These are phyloP conservation scores for Leptoclinus maculatus DNA, from an alignment of 2,797 vertebrate genomes.

Conservation along the genomic window DNA sequence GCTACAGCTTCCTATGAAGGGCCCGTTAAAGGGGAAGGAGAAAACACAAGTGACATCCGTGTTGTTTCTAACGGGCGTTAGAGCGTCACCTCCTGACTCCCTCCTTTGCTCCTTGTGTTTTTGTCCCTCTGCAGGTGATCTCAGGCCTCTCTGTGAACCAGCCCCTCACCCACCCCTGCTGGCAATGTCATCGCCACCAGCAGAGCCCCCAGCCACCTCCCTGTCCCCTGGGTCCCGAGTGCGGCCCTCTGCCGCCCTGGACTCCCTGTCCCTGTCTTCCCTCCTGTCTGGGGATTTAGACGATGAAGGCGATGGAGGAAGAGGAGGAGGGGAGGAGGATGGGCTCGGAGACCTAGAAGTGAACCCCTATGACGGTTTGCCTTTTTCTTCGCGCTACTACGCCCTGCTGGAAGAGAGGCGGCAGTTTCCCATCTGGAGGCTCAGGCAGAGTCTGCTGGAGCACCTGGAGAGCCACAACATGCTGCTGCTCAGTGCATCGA, in stretches of 20 bases:
- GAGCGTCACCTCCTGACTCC: neutral
- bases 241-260: slow-evolving; percentile 49
- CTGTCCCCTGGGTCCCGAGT: slow-evolving; percentile 3
- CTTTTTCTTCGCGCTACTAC: slow-evolving; percentile 95
- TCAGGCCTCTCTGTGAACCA: slow-evolving; percentile 38
- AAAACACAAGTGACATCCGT: neutral
- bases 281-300: slow-evolving; percentile 82
- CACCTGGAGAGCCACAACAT: slow-evolving; percentile 88
- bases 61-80: neutral
- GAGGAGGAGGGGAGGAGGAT: slow-evolving; percentile 58
- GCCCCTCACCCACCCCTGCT: neutral
- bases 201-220: slow-evolving; percentile 20
- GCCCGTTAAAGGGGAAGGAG: neutral
- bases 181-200: slow-evolving; percentile 71
- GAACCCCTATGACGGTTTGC: slow-evolving; percentile 95
- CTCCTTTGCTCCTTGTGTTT: neutral
- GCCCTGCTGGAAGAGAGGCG: slow-evolving; percentile 87
- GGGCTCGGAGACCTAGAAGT: slow-evolving; percentile 88
- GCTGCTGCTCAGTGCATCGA: slow-evolving; percentile 88
- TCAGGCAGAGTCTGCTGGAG: slow-evolving; percentile 88
- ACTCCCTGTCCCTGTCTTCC: slow-evolving; percentile 83
- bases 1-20: slow-evolving; percentile 15
- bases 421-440: slow-evolving; percentile 86
- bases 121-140: slow-evolving; percentile 67
- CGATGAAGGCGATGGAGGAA: slow-evolving; percentile 53